These are phyloP conservation scores for Sebastes steindachneri DNA, from an alignment of 2,797 vertebrate genomes.

Conservation along the genomic window DNA sequence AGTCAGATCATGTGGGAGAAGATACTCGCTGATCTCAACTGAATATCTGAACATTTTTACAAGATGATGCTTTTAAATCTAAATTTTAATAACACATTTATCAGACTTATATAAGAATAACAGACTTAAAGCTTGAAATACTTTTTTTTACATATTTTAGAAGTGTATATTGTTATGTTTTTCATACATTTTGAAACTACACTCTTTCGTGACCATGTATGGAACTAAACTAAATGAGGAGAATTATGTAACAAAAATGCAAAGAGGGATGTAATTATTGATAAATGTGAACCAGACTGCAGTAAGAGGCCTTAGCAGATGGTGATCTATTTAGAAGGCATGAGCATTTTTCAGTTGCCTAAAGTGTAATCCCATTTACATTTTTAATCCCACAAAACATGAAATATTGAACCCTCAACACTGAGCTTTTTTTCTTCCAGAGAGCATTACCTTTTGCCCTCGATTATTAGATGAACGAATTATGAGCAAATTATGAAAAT, in stretches of 20 bases:
- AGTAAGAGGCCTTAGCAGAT: slow-evolving; percentile 72
- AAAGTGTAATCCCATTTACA: slow-evolving; percentile 65
- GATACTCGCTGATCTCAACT: slow-evolving; percentile 2
- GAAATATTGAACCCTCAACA: slow-evolving; percentile 58
- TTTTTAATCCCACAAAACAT: slow-evolving; percentile 66
- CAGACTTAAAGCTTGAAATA: background rate
- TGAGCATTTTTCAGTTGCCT: slow-evolving; percentile 56
- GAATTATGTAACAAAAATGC: slow-evolving; percentile 49
- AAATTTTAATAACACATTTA: background rate
- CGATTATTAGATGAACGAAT: background rate
- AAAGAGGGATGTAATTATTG: slow-evolving; percentile 58
- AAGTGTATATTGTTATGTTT: background rate
- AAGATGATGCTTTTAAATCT: background rate
- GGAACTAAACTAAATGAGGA: background rate
- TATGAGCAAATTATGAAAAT: background rate
- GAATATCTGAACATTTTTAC: background rate
- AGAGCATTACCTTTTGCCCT: background rate
- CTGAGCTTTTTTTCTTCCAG: background rate
- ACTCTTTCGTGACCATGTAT: background rate
- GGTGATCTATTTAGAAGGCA: slow-evolving; percentile 74
- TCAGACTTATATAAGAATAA: background rate
- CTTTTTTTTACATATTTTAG: background rate
- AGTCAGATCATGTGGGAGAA: slow-evolving; percentile 17
- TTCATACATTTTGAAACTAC: background rate
- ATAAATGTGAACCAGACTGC: slow-evolving; percentile 56